Percentiles rank a stretch among this genome's conserved stretches.
Evolutionary conservation across 2,113 vertebrate genomes (phyloP).

Genomic region (Xiphias gladius): DNA sequence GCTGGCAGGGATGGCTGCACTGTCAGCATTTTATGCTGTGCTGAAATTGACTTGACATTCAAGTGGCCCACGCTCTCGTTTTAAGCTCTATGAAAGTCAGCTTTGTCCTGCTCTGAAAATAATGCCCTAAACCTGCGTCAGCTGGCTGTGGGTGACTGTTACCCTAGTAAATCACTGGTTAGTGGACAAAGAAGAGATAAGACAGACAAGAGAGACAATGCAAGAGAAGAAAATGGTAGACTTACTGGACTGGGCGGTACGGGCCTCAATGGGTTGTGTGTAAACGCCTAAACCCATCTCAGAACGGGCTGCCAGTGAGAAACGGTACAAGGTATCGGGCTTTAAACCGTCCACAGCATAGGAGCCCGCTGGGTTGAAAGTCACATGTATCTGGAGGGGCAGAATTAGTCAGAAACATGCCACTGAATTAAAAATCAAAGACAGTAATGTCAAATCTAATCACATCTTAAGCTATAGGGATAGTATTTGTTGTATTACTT

Average conservation of each 20-base stretch:
- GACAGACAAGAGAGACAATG: slow-evolving; percentile 38
- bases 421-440: slow-evolving; percentile 12
- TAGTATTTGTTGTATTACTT: neutral
- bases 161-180: slow-evolving; percentile 41
- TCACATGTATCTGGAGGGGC: slow-evolving; percentile 86
- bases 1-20: slow-evolving; percentile 52
- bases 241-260: slow-evolving; percentile 97
- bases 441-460: neutral
- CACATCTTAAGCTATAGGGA: neutral
- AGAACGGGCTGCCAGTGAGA: slow-evolving; percentile 92
- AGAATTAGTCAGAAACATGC: slow-evolving; percentile 3
- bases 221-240: slow-evolving; percentile 48
- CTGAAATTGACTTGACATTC: slow-evolving; percentile 68
- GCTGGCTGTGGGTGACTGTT: slow-evolving; percentile 22
- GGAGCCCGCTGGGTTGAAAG: slow-evolving; percentile 90
- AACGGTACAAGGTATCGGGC: slow-evolving; percentile 91
- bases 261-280: slow-evolving; percentile 90
- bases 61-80: slow-evolving; percentile 46
- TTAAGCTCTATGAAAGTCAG: slow-evolving; percentile 46
- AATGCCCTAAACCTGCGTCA: slow-evolving; percentile 48
- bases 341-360: slow-evolving; percentile 91
- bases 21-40: slow-evolving; percentile 58
- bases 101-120: slow-evolving; percentile 30
- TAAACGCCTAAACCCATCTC: slow-evolving; percentile 93
- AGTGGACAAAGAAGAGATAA: slow-evolving; percentile 56